phyloP scores from a whole-genome alignment of 2,113 vertebrate species.

The Cyprinodon brontotheroides region DNA sequence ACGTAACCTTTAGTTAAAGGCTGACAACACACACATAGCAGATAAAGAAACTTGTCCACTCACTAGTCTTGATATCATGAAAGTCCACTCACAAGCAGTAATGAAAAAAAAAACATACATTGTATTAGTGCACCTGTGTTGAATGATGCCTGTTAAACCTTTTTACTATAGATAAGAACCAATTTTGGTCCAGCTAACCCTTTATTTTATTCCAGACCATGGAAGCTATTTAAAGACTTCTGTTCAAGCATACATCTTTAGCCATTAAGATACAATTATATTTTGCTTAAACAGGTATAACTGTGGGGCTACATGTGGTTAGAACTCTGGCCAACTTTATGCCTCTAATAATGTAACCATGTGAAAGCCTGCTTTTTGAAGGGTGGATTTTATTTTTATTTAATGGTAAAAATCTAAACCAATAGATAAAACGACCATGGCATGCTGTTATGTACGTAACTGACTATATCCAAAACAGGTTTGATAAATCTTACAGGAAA shows the following conservation, averaged over 20 bases:
- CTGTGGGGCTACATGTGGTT: no score
- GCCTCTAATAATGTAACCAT: not conserved
- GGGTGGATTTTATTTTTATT: not conserved
- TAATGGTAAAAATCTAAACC: not conserved
- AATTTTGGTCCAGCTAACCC: not conserved
- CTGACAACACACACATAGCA: not conserved
- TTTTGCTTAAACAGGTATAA: not conserved
- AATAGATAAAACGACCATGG: not conserved
- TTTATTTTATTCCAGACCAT: not conserved
- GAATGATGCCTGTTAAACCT: not conserved
- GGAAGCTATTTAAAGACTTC: not conserved
- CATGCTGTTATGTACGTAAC: not conserved
- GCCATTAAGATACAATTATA: not conserved
- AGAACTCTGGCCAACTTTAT: not conserved
- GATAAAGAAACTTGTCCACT: not conserved
- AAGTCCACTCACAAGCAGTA: not conserved
- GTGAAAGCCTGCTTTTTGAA: not conserved
- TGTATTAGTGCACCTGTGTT: not conserved
- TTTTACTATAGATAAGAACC: not conserved
- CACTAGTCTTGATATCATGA: no score
- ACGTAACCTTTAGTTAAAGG: not conserved
- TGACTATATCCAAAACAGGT: not conserved
- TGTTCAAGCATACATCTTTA: not conserved
- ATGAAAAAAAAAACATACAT: not conserved
- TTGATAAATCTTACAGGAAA: not conserved